These are phyloP conservation scores for Yasuhikotakia modesta DNA, from an alignment of 2,797 vertebrate species.

Conservation along the genomic window DNA sequence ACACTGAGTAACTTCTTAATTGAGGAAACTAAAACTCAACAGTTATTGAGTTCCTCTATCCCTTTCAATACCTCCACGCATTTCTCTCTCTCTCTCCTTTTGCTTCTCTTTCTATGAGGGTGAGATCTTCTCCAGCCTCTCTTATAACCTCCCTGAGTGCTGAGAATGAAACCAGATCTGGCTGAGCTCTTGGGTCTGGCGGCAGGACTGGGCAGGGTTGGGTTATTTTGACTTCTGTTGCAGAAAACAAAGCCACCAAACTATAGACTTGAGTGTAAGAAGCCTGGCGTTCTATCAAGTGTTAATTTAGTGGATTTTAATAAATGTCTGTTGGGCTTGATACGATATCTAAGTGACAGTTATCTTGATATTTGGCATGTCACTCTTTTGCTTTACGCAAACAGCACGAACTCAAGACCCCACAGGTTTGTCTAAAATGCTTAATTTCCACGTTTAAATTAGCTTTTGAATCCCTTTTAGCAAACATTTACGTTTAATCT, in stretches of 20 bases:
- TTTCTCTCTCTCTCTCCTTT: slow-evolving; percentile 29
- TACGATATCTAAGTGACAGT: not conserved
- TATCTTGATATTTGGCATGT: not conserved
- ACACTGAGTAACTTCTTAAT: too few relatives aligned
- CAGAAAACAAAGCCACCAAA: slow-evolving; percentile 41
- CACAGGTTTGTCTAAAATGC: not conserved
- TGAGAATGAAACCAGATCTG: slow-evolving; percentile 87
- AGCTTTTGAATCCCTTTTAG: not conserved
- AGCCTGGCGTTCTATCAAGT: not conserved
- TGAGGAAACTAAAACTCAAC: not conserved
- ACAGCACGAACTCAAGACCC: not conserved
- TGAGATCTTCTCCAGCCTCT: slow-evolving; percentile 63
- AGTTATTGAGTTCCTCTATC: not conserved
- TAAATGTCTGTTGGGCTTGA: not conserved
- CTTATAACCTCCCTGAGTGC: slow-evolving; percentile 80
- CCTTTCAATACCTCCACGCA: not conserved
- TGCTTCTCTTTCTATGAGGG: slow-evolving; percentile 48
- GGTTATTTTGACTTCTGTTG: slow-evolving; percentile 46
- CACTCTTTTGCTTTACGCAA: not conserved
- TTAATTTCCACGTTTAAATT: not conserved
- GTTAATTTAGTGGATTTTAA: not conserved
- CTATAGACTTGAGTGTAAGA: not conserved
- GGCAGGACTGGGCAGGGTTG: slow-evolving; percentile 68
- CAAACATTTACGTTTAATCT: too few relatives aligned
- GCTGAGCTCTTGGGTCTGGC: slow-evolving; percentile 71